A percentile compares a stretch with the other conserved stretches of the same genome.
Evolutionary conservation across 92 coral and sea anemone genomes (phyloP).

Genomic region (Epizoanthus rinbou): DNA sequence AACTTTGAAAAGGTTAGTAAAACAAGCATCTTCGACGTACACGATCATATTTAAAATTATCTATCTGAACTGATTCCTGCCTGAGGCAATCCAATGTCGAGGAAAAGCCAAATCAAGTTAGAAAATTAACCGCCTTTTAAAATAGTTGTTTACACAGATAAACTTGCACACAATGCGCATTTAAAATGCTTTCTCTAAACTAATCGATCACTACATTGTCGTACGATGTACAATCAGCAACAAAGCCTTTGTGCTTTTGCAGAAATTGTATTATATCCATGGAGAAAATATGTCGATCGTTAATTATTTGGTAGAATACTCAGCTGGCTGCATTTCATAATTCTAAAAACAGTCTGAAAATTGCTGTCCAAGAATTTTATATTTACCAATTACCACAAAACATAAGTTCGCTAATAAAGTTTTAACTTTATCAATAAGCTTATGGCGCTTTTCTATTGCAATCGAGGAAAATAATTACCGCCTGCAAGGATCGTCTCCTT

Average conservation of each 20-base stretch:
- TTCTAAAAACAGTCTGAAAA: not conserved
- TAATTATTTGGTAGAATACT: slow-evolving; percentile 2
- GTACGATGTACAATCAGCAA: not conserved
- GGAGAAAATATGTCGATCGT: too few species aligned
- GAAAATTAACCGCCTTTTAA: not conserved
- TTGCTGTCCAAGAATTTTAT: not conserved
- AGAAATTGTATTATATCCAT: not conserved
- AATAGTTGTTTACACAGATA: slow-evolving; percentile 12
- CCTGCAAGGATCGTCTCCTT: slow-evolving; percentile 1
- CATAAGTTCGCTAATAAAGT: not conserved
- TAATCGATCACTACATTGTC: slow-evolving; percentile 3
- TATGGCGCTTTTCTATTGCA: not conserved
- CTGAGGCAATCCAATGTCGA: not conserved
- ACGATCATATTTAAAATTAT: too few species aligned
- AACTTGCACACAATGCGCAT: slow-evolving; percentile 9
- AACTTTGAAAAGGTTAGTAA: too few species aligned
- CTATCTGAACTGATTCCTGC: too few species aligned
- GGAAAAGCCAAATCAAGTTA: not conserved
- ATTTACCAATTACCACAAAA: not conserved
- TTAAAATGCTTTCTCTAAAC: not conserved
- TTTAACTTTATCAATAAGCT: not conserved
- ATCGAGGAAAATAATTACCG: slow-evolving; percentile 13
- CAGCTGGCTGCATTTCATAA: not conserved
- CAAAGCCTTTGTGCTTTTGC: not conserved
- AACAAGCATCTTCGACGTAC: too few species aligned